Conservation (phyloP, 2,888 invertebrate species). For the Neria commutata region DNA sequence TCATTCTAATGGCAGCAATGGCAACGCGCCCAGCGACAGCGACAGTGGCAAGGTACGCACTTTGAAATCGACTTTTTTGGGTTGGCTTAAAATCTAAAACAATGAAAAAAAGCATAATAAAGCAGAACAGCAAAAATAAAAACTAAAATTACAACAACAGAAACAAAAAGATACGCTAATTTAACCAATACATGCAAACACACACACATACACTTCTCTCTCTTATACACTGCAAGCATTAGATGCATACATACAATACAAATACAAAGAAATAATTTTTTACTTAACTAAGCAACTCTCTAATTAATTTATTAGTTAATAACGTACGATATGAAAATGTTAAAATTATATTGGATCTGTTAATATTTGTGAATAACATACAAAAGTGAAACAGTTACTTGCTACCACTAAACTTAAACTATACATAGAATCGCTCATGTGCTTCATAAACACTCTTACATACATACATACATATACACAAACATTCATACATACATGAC, state of each 20-base stretch:
- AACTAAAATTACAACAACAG: slow-evolving; percentile 12
- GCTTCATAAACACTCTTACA: too few species aligned
- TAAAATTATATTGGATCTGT: background rate
- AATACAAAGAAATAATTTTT: too few species aligned
- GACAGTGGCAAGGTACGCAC: slow-evolving; percentile 63
- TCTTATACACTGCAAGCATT: too few species aligned
- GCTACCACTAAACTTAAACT: too few species aligned
- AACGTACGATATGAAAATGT: background rate
- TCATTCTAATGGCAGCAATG: slow-evolving; percentile 34
- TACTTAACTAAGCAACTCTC: too few species aligned
- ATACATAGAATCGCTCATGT: too few species aligned
- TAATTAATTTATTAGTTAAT: too few species aligned
- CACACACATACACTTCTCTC: slow-evolving; percentile 35
- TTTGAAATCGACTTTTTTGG: slow-evolving; percentile 62
- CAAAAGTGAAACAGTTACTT: slow-evolving; percentile 2
- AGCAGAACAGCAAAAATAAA: slow-evolving; percentile 24
- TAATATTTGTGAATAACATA: background rate
- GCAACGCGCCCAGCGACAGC: slow-evolving; percentile 40
- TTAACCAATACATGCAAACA: slow-evolving; percentile 25
- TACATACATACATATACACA: slow-evolving; percentile 22
- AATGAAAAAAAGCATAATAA: slow-evolving; percentile 7
- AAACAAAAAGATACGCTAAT: slow-evolving; percentile 8
- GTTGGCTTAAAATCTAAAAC: slow-evolving; percentile 61
- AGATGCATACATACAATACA: slow-evolving; percentile 33
- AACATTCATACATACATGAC: slow-evolving; percentile 18